Percentiles rank a stretch among this genome's conserved stretches.
Conservation (phyloP, 2,113 vertebrate species). For the Agapornis roseicollis region DNA sequence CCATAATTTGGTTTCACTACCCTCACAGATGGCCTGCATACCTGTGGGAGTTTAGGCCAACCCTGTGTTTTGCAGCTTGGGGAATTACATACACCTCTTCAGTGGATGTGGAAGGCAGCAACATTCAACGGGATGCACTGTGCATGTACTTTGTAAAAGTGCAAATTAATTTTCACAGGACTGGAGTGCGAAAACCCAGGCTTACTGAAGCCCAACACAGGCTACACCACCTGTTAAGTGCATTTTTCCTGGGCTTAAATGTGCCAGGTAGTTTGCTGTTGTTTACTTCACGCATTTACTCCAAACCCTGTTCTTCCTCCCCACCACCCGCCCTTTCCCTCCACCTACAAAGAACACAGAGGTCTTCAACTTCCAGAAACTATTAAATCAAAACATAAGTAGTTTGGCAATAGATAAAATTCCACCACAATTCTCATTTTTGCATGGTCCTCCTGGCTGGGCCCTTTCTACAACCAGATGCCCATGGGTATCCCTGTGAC, state of each 20-base stretch:
- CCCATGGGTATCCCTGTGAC: fast-evolving
- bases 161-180: not conserved
- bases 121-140: not conserved
- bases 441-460: not conserved
- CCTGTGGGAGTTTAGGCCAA: not conserved
- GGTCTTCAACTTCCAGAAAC: not conserved
- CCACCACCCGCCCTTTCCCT: not conserved
- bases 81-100: not conserved
- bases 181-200: not conserved
- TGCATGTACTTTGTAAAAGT: not conserved
- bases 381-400: not conserved
- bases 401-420: not conserved
- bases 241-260: not conserved
- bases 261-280: not conserved
- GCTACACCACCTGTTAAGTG: not conserved
- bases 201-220: not conserved
- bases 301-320: not conserved
- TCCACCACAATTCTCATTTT: not conserved
- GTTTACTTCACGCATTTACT: not conserved
- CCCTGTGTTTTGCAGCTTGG: not conserved
- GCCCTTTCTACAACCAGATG: not conserved
- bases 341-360: not conserved
- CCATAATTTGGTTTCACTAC: not conserved
- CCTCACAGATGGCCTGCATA: not conserved
- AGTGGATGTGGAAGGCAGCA: not conserved